A percentile compares a stretch with the other conserved stretches of the same genome.
Evolutionary conservation across 2,797 vertebrate genomes (phyloP).

Genomic region (Phoebastria nigripes): DNA sequence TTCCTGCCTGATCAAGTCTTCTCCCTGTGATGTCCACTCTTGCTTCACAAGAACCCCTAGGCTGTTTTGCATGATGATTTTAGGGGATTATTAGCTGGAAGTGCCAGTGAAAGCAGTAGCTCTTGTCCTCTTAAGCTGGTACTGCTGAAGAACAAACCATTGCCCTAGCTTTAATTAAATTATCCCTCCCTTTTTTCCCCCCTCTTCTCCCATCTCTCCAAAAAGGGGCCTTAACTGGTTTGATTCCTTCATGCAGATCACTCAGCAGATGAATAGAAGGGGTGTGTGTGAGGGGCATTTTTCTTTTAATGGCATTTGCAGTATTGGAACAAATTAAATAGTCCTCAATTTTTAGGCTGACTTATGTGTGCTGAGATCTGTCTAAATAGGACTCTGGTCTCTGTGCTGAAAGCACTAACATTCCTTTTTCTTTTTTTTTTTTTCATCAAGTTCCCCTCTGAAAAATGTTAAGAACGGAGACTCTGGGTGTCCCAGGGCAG

Average conservation of each 20-base stretch:
- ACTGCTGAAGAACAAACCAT: background rate
- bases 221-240: background rate
- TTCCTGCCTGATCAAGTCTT: background rate
- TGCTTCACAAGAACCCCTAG: background rate
- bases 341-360: background rate
- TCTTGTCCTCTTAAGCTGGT: background rate
- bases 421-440: background rate
- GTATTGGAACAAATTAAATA: background rate
- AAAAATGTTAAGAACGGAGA: background rate
- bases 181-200: background rate
- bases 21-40: background rate
- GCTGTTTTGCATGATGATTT: background rate
- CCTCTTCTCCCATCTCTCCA: rapidly evolving
- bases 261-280: background rate
- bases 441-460: rapidly evolving
- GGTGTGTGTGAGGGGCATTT: background rate
- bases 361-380: background rate
- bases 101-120: background rate
- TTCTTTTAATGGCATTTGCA: background rate
- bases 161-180: background rate
- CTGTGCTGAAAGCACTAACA: background rate
- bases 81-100: background rate
- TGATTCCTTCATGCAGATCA: background rate
- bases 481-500: background rate
- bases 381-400: background rate